A percentile compares a stretch with the other conserved stretches of the same genome.
Conservation (phyloP, 2,113 vertebrate species). For the Fregata magnificens region DNA sequence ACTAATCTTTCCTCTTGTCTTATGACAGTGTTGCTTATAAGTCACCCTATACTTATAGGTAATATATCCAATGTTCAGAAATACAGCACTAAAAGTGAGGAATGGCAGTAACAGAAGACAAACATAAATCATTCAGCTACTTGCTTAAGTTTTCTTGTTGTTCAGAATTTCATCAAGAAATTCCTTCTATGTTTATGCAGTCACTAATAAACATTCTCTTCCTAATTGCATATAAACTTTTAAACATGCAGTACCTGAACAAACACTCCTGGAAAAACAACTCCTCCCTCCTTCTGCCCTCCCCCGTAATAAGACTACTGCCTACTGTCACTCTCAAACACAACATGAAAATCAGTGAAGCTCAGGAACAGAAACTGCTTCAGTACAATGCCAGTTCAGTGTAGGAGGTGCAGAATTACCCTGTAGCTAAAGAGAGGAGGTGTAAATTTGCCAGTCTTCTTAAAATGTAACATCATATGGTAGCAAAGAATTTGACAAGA, state of each 20-base stretch:
- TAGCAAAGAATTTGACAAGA: not conserved
- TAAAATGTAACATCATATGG: not conserved
- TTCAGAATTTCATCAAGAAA: not conserved
- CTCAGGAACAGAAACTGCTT: not conserved
- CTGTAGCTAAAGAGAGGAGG: not conserved
- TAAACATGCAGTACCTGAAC: not conserved
- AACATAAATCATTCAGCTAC: not conserved
- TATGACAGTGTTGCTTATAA: not conserved
- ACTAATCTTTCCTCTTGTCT: not conserved
- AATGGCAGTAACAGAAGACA: not conserved
- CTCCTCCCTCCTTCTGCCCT: not conserved
- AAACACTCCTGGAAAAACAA: not conserved
- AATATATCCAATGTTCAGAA: not conserved
- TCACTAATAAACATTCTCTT: not conserved
- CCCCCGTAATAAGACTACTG: not conserved
- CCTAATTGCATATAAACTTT: not conserved
- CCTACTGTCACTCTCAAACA: not conserved
- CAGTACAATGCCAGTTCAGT: not conserved
- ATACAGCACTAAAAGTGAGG: not conserved
- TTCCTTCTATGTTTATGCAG: not conserved
- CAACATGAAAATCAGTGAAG: not conserved
- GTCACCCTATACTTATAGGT: not conserved
- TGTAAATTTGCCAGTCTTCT: not conserved
- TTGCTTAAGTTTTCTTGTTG: not conserved
- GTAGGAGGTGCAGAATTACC: constrained; percentile 29